Evolutionary conservation across 2,113 vertebrate genomes (phyloP).

Genomic region (Gymnobelideus leadbeateri): DNA sequence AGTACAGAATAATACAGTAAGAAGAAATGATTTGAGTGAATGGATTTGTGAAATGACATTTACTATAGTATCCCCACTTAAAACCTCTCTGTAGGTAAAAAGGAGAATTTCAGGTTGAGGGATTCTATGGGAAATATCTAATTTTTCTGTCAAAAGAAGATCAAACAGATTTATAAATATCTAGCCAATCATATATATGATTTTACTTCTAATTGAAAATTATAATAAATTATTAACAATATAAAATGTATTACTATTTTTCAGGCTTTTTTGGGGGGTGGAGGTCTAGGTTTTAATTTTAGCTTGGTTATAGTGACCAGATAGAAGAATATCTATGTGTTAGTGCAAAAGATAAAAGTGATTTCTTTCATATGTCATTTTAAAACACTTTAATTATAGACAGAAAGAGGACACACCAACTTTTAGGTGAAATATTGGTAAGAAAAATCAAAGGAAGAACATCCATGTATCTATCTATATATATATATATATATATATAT

Average conservation of each 20-base stretch:
- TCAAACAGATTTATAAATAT: not conserved
- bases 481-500: too few relatives aligned
- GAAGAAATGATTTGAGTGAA: not conserved
- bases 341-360: conserved; percentile 50
- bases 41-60: conserved; percentile 10
- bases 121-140: not conserved
- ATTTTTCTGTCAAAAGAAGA: not conserved
- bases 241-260: not conserved
- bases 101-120: conserved; percentile 8
- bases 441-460: conserved; percentile 11
- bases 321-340: conserved; percentile 34
- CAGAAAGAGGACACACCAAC: conserved; percentile 39
- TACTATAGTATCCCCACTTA: not conserved
- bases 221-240: not conserved
- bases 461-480: too few relatives aligned
- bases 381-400: conserved; percentile 60
- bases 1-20: not conserved
- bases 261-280: not conserved
- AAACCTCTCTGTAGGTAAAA: conserved; percentile 29
- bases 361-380: conserved; percentile 51
- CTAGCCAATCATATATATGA: not conserved
- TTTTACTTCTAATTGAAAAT: not conserved
- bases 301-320: conserved; percentile 58
- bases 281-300: conserved; percentile 25
- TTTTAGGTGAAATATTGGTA: conserved; percentile 9